Base-by-base conservation (phyloP, 2,888 invertebrate species). In the Tipula lateralis region DNA sequence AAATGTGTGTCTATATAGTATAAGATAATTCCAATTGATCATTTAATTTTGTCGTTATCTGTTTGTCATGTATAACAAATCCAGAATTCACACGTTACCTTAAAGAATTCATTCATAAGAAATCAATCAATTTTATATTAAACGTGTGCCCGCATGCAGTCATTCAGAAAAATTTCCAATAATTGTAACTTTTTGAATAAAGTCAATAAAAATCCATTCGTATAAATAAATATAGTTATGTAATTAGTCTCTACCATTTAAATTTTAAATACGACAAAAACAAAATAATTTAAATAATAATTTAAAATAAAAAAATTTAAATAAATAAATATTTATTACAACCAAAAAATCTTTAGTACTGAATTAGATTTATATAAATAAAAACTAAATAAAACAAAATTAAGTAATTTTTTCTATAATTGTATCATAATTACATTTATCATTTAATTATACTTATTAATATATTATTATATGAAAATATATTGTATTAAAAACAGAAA, bases 361-460 rank as follows among this genome's bases (percentile, higher is more conserved):
- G 66, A 66, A 66, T 24, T 66, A 66, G 66, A 66, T 66, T 66
- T 66, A 66, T 66, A 66, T 66, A 66, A 66, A 24, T 66, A 24
- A 66, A 66, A 66, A 66, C 66, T 24, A 66, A 24, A 66, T 1
- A 66, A 66, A 66, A 66, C n/a, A n/a, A 66, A 66, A 50, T 50
- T 9, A 24, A 66, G 3, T 24, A 66, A 66, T 13, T 24, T 66
- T 66, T 66, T 66, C 66, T 66, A n/a, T n/a, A 66, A 66, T 66
- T 66, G 66, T 66, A 66, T 9, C 9, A 66, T 66, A 66, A 66
- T 66, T 66, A 66, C 24, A 66, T 66, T 66, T 66, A 66, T 66
- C 19, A 66, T 66, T 66, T 66, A 66, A 66, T 66, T 66, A 2
- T 44, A 44, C 2, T 12, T 66, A 66, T 66, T 24, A 66, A 2